Evolutionary conservation across 2,888 invertebrate genomes (phyloP), one percentile per base, ranked within the genome.

Genomic region (Lycocerus yunnanus): DNA sequence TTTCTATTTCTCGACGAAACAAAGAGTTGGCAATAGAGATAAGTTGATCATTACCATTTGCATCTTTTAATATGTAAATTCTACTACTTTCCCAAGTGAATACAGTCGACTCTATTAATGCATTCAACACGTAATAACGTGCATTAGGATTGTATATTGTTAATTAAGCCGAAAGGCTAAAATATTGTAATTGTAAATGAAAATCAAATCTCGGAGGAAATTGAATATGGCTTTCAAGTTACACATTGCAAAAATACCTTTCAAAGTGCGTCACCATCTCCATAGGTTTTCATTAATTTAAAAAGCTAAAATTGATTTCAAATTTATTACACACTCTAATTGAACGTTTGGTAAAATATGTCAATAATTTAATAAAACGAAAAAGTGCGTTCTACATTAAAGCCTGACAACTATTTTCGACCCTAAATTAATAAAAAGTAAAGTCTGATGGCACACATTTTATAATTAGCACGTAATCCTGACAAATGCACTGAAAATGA

Each of bases 91-190:
- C 63, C 73, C 69, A 73, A 73, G 68, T 69, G 69, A 68, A 69
- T 58, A 58, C 71, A 66, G 59, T 20, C 18, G 65, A 71, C 71
- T 66, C 66, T 16, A 71, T 71, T 71, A 71, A 59, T 66, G 66
- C 71, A 72, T 73, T 73, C 66, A 73, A 73, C 73, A 70, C 66
- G 60, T 69, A 73, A 73, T 73, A 66, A 73, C 69, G 69, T 72
- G 67, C 69, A 69, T 69, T 66, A 66, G 18, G 66, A 43, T 73
- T 69, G 21, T 43, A 66, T 73, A 24, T 70, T 70, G 69, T 73
- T 70, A 73, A 73, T 73, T 73, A 73, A 73, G 66, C 66, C 43
- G 73, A 73, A 70, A 73, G 61, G 69, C 66, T 60, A 66, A 70
- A 70, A 70, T 70, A 73, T 73, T 73, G 69, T 66, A 63, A 63